Evolutionary conservation across 1,140 invertebrate genomes (phyloP).

Genomic region (Muscidifurax raptorellus): DNA sequence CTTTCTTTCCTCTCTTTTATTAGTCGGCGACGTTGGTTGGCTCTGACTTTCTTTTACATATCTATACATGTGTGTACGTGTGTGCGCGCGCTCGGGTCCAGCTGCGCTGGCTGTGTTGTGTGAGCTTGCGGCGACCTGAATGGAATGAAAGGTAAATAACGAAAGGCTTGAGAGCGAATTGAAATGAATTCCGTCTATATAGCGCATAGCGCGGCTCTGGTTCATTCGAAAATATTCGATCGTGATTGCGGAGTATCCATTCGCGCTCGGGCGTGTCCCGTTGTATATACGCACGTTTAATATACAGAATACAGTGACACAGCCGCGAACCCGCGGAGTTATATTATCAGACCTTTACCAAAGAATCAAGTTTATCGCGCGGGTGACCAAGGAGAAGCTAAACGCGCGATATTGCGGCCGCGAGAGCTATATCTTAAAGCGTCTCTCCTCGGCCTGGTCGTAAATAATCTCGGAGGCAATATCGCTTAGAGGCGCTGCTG

Average conservation of each 20-base stretch:
- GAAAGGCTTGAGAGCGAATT: background rate
- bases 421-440: background rate
- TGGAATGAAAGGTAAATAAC: background rate
- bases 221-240: background rate
- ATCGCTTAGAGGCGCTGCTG: slow-evolving; percentile 30
- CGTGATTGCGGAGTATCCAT: too few relatives aligned
- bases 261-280: too few relatives aligned
- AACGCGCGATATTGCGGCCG: background rate
- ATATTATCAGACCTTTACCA: background rate
- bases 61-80: background rate
- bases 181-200: too few relatives aligned
- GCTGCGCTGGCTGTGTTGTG: too few relatives aligned
- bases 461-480: slow-evolving; percentile 50
- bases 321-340: background rate
- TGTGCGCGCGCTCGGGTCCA: too few relatives aligned
- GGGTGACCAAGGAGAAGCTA: background rate
- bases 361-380: background rate
- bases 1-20: slow-evolving; percentile 22
- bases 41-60: background rate
- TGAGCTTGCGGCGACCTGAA: too few relatives aligned
- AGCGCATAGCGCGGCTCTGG: too few relatives aligned
- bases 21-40: background rate
- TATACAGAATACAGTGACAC: background rate
- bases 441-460: background rate
- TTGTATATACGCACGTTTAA: too few relatives aligned